Percentiles rank a stretch among this genome's conserved stretches.
phyloP scores from a whole-genome alignment of 2,113 vertebrate species.

The Mesitornis unicolor region DNA sequence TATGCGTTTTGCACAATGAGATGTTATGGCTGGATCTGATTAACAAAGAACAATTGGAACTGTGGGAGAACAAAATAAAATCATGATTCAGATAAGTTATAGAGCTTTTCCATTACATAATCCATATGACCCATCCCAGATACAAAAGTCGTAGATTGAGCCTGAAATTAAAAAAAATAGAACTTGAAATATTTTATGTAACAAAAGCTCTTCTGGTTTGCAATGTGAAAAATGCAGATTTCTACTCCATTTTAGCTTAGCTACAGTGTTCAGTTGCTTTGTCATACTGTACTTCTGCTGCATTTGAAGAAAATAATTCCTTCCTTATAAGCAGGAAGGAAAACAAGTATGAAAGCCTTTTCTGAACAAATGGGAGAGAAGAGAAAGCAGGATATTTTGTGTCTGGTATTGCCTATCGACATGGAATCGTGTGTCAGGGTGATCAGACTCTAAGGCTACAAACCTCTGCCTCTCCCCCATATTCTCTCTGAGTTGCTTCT shows the following conservation, averaged over 20 bases:
- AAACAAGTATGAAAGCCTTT: neutral
- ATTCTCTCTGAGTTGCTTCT: neutral
- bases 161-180: neutral
- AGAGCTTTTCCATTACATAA: conserved; percentile 43
- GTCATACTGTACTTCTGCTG: neutral
- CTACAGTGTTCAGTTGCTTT: neutral
- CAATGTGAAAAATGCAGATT: neutral
- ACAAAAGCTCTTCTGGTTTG: neutral
- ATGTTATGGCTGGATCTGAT: conserved; percentile 49
- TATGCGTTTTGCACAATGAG: conserved; percentile 38
- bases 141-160: neutral
- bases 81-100: conserved; percentile 22
- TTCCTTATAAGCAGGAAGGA: neutral
- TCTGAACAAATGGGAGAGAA: neutral
- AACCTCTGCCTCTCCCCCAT: neutral
- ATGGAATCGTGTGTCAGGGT: neutral
- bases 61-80: conserved; percentile 5
- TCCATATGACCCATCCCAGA: neutral
- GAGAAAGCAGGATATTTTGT: neutral
- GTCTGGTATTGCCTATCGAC: neutral
- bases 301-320: neutral
- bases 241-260: neutral
- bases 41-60: conserved; percentile 46
- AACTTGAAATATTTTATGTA: neutral
- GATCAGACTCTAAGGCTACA: neutral